Evolutionary conservation across 2,888 invertebrate species (phyloP).

Genomic region (Hecatera dysodea): DNA sequence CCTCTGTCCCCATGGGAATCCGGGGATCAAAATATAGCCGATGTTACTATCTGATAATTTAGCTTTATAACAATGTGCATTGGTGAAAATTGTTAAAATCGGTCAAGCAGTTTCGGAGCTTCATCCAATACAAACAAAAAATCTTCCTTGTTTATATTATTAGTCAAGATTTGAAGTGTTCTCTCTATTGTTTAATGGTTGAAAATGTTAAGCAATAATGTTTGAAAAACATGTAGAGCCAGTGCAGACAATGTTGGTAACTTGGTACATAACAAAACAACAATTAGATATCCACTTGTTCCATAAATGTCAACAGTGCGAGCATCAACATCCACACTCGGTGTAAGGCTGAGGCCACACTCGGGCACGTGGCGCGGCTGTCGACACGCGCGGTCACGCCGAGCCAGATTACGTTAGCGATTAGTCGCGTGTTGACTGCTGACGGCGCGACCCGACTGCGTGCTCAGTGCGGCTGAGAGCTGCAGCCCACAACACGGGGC

Average conservation of each 20-base stretch:
- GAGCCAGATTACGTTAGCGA: constrained; percentile 23
- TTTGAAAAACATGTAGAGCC: background rate
- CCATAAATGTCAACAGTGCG: background rate
- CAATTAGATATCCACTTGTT: background rate
- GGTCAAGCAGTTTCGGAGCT: too few relatives aligned
- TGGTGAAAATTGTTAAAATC: too few relatives aligned
- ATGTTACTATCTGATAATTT: too few relatives aligned
- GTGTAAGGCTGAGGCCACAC: background rate
- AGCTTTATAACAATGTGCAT: too few relatives aligned
- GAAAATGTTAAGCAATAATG: background rate
- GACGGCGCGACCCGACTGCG: background rate
- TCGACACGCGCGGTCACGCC: constrained; percentile 12
- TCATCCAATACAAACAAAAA: too few relatives aligned
- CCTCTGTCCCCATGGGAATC: too few relatives aligned
- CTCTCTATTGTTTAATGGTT: background rate
- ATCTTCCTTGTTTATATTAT: too few relatives aligned
- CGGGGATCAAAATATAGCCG: too few relatives aligned
- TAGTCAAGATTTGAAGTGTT: too few relatives aligned
- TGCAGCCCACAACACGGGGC: too few relatives aligned
- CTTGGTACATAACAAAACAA: background rate
- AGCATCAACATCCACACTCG: background rate
- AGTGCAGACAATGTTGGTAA: background rate
- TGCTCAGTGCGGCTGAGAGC: background rate
- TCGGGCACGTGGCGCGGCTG: background rate
- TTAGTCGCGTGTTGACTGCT: constrained; percentile 23